phyloP scores from a whole-genome alignment of 2,113 vertebrate genomes.

The Entelurus aequoreus region DNA sequence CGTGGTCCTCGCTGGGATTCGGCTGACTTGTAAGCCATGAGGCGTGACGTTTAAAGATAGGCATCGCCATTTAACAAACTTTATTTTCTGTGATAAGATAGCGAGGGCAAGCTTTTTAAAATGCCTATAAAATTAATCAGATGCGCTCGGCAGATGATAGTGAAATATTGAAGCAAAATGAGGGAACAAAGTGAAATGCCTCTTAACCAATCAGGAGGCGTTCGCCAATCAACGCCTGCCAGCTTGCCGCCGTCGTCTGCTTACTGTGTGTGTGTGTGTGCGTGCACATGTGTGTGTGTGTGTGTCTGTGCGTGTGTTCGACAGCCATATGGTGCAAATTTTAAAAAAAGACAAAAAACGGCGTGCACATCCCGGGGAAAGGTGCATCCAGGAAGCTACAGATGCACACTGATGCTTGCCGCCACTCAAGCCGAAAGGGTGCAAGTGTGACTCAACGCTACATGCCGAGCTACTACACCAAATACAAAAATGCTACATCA shows the following conservation, averaged over 20 bases:
- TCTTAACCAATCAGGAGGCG: slow-evolving; percentile 46
- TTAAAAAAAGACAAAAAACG: slow-evolving; percentile 21
- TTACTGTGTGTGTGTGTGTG: slow-evolving; percentile 45
- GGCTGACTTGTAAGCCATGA: slow-evolving; percentile 44
- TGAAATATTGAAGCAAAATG: slow-evolving; percentile 41
- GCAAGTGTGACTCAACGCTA: too few species aligned
- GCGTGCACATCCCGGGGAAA: background rate
- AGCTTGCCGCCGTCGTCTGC: slow-evolving; percentile 46
- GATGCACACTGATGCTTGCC: too few species aligned
- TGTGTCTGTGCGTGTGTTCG: slow-evolving; percentile 21
- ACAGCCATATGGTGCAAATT: slow-evolving; percentile 63
- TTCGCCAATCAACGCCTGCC: slow-evolving; percentile 50
- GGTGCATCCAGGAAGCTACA: background rate
- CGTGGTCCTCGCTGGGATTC: slow-evolving; percentile 19
- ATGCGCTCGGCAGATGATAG: slow-evolving; percentile 34
- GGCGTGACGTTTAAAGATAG: slow-evolving; percentile 41
- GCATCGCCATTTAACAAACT: slow-evolving; percentile 55
- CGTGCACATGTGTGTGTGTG: background rate
- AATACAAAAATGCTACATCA: too few species aligned
- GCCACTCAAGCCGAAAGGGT: too few species aligned
- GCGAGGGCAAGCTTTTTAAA: slow-evolving; percentile 31
- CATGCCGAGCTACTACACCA: too few species aligned
- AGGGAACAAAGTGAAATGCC: slow-evolving; percentile 32
- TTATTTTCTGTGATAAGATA: slow-evolving; percentile 41
- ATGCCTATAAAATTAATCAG: slow-evolving; percentile 42